Base-by-base conservation (phyloP, 2,113 vertebrate species). In the Oreocharis arfaki region DNA sequence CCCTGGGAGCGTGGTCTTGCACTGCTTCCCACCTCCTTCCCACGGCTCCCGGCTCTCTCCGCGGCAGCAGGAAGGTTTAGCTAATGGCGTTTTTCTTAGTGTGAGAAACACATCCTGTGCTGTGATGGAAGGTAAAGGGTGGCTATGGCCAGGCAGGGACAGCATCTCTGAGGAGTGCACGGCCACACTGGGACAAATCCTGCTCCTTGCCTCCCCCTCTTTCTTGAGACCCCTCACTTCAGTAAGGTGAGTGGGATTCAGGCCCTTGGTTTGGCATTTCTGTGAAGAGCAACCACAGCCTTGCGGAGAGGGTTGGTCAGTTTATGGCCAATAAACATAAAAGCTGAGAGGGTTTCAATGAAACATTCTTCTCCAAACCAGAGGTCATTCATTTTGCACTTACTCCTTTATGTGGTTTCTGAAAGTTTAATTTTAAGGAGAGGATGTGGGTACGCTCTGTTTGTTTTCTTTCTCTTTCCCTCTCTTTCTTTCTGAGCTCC, bases 351-450 rank as follows among this genome's bases (percentile, higher is more conserved):
- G 32, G 41, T 94, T 96, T 96, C 89, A 95, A 83, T 89, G 94
- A 97, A 95, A 96, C 92, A 88, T 90, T 97, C 94, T 84, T 96
- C 89, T 96, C 76, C 76, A 97, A 97, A 96, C 95, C 97, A 97
- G 93, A 97, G 96, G 95, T 97, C 97, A 91, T 95, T 96, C 64
- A 55, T 96, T 94, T 96, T 96, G 89, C 92, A 84, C 90, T 95
- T 93, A 95, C 6, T 97, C 89, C 94, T 96, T 97, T 73, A 95
- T 96, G 96, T 96, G 96, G 96, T 96, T 97, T 97, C 90, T 95
- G 92, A 93, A 95, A 96, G 95, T 96, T 96, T 96, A 96, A 96
- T 96, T 96, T 96, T 91, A 96, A 97, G 92, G 91, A 84, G 70
- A 97, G 96, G 97, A 96, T 97, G 95, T 96, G 96, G 96, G 90